phyloP scores from a whole-genome alignment of 2,797 vertebrate genomes.

The Synanceia verrucosa region DNA sequence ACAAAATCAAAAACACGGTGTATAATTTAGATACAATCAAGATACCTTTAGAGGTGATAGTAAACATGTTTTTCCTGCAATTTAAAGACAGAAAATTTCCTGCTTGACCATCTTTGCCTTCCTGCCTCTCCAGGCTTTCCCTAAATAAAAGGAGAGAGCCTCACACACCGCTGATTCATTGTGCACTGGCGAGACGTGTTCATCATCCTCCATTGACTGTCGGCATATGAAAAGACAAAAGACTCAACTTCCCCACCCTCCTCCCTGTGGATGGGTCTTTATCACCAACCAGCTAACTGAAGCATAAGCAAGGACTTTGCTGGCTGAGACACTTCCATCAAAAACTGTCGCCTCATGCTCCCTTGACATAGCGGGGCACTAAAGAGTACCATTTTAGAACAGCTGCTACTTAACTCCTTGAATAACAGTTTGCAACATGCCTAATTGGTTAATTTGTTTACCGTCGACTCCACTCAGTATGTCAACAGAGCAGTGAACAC shows the following conservation, averaged over 20 bases:
- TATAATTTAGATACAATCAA: neutral
- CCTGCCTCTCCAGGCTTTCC: constrained; percentile 8
- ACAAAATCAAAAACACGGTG: neutral
- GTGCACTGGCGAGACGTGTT: constrained; percentile 28
- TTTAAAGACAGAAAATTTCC: neutral
- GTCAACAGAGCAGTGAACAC: constrained; percentile 61
- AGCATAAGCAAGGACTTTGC: constrained; percentile 20
- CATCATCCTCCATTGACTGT: constrained; percentile 43
- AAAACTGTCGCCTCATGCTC: constrained; percentile 55
- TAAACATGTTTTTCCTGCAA: neutral
- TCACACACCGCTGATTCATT: constrained; percentile 46
- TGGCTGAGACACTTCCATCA: constrained; percentile 49
- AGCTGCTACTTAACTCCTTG: constrained; percentile 72
- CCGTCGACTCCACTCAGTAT: constrained; percentile 59
- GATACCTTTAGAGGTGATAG: neutral
- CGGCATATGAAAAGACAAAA: constrained; percentile 54
- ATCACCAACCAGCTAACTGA: constrained; percentile 37
- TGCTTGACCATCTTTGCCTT: constrained; percentile 3
- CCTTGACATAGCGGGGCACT: constrained; percentile 57
- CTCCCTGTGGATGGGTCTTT: constrained; percentile 44
- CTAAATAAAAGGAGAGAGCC: constrained; percentile 27
- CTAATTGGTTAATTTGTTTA: constrained; percentile 80
- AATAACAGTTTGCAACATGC: constrained; percentile 70
- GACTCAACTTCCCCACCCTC: constrained; percentile 24
- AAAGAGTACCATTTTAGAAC: constrained; percentile 69